Evolutionary conservation across 2,113 vertebrate genomes (phyloP).

Genomic region (Spea multiplicata): DNA sequence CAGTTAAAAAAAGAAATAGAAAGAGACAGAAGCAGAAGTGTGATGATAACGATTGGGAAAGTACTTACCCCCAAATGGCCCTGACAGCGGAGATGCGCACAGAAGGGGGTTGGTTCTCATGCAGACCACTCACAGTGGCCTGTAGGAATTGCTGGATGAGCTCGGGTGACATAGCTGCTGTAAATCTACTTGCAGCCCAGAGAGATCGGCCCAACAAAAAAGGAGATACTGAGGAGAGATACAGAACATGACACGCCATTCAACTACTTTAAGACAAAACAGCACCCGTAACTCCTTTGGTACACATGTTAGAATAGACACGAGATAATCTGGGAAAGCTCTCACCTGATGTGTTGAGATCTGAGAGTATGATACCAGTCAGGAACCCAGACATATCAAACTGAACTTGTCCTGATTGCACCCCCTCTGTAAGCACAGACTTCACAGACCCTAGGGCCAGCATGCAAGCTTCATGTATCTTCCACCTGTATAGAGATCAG

Average conservation of each 20-base stretch:
- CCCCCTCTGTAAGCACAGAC: constrained; percentile 88
- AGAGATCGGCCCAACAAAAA: constrained; percentile 92
- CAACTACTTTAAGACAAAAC: background rate
- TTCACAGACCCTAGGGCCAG: constrained; percentile 94
- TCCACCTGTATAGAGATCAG: constrained; percentile 78
- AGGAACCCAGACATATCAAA: constrained; percentile 98
- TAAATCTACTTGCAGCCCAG: constrained; percentile 96
- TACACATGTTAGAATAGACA: background rate
- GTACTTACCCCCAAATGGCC: constrained; percentile 94
- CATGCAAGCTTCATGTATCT: constrained; percentile 97
- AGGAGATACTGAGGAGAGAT: constrained; percentile 72
- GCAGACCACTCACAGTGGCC: constrained; percentile 92
- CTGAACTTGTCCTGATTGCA: constrained; percentile 89
- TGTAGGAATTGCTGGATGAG: constrained; percentile 98
- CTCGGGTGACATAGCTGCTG: constrained; percentile 93
- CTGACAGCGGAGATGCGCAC: constrained; percentile 94
- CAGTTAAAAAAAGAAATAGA: background rate
- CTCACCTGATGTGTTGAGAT: constrained; percentile 88
- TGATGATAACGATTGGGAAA: background rate
- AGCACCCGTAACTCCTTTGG: background rate
- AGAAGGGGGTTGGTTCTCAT: constrained; percentile 89
- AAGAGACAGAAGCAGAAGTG: background rate
- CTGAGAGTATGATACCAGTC: constrained; percentile 86
- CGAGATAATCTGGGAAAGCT: background rate
- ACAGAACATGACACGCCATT: background rate